These are phyloP conservation scores for Cranoglanis bouderius DNA, from an alignment of 2,113 vertebrate species.

Conservation along the genomic window DNA sequence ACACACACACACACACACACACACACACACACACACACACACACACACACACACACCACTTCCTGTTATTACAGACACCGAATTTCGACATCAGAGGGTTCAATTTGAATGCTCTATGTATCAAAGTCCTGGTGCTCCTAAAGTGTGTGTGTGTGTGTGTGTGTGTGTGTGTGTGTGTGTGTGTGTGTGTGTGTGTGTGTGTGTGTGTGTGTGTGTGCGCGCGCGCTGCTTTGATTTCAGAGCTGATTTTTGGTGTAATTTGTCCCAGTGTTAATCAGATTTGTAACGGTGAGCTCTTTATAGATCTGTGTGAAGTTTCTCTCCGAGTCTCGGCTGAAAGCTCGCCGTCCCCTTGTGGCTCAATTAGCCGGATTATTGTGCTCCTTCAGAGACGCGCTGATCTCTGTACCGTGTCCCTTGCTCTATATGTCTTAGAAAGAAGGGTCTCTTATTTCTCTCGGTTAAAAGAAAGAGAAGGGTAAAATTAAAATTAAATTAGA, in stretches of 20 bases:
- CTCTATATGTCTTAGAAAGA: constrained; percentile 39
- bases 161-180: constrained; percentile 6
- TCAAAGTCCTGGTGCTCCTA: constrained; percentile 58
- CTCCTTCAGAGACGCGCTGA: constrained; percentile 80
- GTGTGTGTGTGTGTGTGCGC: neutral
- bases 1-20: neutral
- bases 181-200: constrained; percentile 17
- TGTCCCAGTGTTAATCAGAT: constrained; percentile 77
- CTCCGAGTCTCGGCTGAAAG: constrained; percentile 76
- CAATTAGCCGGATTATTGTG: constrained; percentile 99
- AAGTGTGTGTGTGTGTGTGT: constrained; percentile 30
- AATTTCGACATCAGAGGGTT: constrained; percentile 20
- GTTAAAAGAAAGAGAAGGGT: constrained; percentile 5
- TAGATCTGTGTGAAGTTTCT: constrained; percentile 70
- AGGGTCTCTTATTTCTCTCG: constrained; percentile 26
- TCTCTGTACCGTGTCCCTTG: constrained; percentile 51
- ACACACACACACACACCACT: neutral
- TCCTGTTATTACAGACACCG: neutral
- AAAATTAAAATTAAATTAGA: neutral
- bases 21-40: neutral
- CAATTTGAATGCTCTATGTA: constrained; percentile 51
- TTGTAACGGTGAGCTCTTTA: constrained; percentile 70
- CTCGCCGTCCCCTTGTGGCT: constrained; percentile 85
- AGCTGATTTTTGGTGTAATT: constrained; percentile 73
- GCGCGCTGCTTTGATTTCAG: constrained; percentile 67